Evolutionary conservation across 1,140 invertebrate genomes (phyloP).

Genomic region (Neocloeon triangulifer): DNA sequence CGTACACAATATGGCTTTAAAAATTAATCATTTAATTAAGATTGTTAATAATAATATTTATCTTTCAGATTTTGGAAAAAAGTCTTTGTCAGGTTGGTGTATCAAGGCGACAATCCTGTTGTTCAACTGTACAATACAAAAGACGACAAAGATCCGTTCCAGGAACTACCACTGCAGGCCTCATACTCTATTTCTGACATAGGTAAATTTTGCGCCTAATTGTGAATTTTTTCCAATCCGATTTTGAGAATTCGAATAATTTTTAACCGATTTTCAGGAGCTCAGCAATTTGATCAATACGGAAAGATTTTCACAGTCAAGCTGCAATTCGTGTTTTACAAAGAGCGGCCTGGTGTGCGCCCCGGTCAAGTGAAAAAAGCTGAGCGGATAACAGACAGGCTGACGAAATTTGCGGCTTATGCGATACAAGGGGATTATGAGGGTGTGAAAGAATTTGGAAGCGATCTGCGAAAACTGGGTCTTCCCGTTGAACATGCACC

Average conservation of each 20-base stretch:
- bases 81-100: constrained; percentile 61
- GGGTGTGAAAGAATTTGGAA: constrained; percentile 77
- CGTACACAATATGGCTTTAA: too few relatives aligned
- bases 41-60: constrained; percentile 7
- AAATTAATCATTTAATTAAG: background rate
- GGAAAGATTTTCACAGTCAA: constrained; percentile 99
- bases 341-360: constrained; percentile 87
- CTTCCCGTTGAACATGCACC: constrained; percentile 93
- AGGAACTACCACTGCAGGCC: constrained; percentile 77
- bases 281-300: constrained; percentile 94
- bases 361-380: constrained; percentile 90
- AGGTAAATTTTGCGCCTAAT: too few relatives aligned
- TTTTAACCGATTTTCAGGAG: constrained; percentile 22
- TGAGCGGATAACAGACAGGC: constrained; percentile 68
- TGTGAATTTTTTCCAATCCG: too few relatives aligned
- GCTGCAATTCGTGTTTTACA: constrained; percentile 95
- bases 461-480: constrained; percentile 77
- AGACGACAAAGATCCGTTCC: constrained; percentile 75
- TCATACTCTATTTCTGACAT: constrained; percentile 84
- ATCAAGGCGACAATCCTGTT: constrained; percentile 60
- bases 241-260: too few relatives aligned
- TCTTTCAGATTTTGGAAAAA: constrained; percentile 98
- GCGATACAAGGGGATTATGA: constrained; percentile 85
- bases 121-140: constrained; percentile 66
- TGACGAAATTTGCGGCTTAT: constrained; percentile 83